phyloP scores from a whole-genome alignment of 1,140 invertebrate species.

The Muscidifurax raptorellus region DNA sequence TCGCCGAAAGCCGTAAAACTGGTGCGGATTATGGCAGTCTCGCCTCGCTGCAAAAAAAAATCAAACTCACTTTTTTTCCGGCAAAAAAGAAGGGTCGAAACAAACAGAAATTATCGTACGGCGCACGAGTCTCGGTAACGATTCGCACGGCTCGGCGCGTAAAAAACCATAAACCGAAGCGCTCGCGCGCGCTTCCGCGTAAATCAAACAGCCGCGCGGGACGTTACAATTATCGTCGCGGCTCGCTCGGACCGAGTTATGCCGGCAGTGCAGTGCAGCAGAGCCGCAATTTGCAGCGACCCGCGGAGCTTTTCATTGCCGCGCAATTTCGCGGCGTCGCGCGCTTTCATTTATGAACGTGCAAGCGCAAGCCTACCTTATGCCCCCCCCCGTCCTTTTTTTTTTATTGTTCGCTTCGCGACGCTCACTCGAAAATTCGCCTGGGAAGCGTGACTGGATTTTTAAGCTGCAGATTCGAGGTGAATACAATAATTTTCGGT shows the following conservation, averaged over 20 bases:
- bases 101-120: conserved; percentile 1
- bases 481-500: not conserved
- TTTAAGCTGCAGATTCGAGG: not conserved
- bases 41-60: not conserved
- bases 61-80: not conserved
- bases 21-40: not conserved
- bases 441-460: not conserved
- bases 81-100: not conserved
- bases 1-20: not conserved
- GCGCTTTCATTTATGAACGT: conserved; percentile 28
- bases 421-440: not conserved
- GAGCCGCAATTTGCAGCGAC: conserved; percentile 28
- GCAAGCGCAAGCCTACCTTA: not conserved
- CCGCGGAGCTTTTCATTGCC: conserved; percentile 27
- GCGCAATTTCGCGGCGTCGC: conserved; percentile 34
- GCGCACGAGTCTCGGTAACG: not conserved
- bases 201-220: conserved; percentile 23
- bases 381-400: not conserved
- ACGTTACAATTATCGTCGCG: conserved; percentile 45
- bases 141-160: not conserved
- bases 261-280: not conserved
- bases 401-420: not conserved
- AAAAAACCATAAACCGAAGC: conserved; percentile 19
- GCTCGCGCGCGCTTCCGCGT: not conserved
- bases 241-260: conserved; percentile 26